Conservation (phyloP, 2,888 invertebrate species). For the Chorisops tibialis region DNA sequence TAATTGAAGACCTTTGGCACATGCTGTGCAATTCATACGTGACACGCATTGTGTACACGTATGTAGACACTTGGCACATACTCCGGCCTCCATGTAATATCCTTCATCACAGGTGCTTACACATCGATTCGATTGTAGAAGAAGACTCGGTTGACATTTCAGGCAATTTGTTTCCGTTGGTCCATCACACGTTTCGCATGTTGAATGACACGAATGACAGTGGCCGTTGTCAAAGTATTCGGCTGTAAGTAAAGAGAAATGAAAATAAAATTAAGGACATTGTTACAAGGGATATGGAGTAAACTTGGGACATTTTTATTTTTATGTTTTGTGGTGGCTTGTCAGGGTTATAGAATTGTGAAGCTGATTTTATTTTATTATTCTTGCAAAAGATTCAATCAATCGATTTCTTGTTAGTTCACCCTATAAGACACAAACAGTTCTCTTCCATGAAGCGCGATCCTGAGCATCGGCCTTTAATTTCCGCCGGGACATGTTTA, state of each 20-base stretch:
- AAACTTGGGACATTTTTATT: slow-evolving; percentile 28
- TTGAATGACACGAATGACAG: slow-evolving; percentile 72
- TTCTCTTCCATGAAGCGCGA: no score
- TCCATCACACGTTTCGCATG: slow-evolving; percentile 81
- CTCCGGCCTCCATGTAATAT: slow-evolving; percentile 68
- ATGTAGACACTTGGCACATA: slow-evolving; percentile 75
- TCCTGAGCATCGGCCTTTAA: no score
- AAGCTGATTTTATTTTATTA: no score
- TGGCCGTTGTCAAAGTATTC: slow-evolving; percentile 69
- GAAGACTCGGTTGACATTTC: slow-evolving; percentile 69
- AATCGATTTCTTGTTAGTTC: no score
- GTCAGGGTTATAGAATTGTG: no score
- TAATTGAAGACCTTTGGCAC: slow-evolving; percentile 70
- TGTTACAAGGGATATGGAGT: background rate
- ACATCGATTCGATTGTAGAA: slow-evolving; percentile 70
- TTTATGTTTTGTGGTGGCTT: no score
- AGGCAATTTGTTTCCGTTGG: slow-evolving; percentile 69
- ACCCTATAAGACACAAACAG: no score
- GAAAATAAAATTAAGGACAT: slow-evolving; percentile 6
- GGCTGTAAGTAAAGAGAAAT: slow-evolving; percentile 52
- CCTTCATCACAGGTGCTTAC: slow-evolving; percentile 73
- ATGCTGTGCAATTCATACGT: slow-evolving; percentile 75
- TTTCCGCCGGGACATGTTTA: no score
- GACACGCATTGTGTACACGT: slow-evolving; percentile 76
- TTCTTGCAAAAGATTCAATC: no score